Evolutionary conservation across 2,888 invertebrate genomes (phyloP).

Genomic region (Drosophila kokeensis): DNA sequence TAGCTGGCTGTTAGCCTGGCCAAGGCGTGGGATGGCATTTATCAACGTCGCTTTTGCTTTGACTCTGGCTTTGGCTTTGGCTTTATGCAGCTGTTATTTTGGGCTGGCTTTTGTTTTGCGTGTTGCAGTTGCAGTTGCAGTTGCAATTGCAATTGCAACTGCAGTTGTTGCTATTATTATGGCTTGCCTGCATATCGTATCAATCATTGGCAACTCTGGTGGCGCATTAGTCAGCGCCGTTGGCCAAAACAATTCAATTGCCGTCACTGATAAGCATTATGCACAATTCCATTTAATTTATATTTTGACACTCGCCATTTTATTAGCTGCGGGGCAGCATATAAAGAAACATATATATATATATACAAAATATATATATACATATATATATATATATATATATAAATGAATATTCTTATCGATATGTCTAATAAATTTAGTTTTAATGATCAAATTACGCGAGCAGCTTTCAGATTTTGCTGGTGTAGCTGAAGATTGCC

Average conservation of each 20-base stretch:
- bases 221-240: conserved; percentile 77
- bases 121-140: conserved; percentile 36
- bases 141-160: conserved; percentile 6
- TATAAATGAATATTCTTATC: not conserved
- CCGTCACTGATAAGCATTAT: conserved; percentile 63
- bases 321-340: not conserved
- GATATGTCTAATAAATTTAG: not conserved
- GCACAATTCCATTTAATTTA: conserved; percentile 73
- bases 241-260: conserved; percentile 67
- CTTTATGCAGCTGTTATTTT: conserved; percentile 35
- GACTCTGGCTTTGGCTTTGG: conserved; percentile 7
- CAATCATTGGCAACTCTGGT: conserved; percentile 74
- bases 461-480: not conserved
- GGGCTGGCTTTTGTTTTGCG: conserved; percentile 23
- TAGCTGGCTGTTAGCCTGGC: conserved; percentile 19
- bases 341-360: not conserved
- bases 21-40: conserved; percentile 83
- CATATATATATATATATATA: not conserved
- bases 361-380: not conserved
- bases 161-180: conserved; percentile 29
- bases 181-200: conserved; percentile 51
- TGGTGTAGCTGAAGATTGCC: not conserved
- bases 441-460: conserved; percentile 1
- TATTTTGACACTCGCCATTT: conserved; percentile 72
- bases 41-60: conserved; percentile 76